phyloP scores from a whole-genome alignment of 2,888 invertebrate genomes.

The Dinocampus coccinellae region DNA sequence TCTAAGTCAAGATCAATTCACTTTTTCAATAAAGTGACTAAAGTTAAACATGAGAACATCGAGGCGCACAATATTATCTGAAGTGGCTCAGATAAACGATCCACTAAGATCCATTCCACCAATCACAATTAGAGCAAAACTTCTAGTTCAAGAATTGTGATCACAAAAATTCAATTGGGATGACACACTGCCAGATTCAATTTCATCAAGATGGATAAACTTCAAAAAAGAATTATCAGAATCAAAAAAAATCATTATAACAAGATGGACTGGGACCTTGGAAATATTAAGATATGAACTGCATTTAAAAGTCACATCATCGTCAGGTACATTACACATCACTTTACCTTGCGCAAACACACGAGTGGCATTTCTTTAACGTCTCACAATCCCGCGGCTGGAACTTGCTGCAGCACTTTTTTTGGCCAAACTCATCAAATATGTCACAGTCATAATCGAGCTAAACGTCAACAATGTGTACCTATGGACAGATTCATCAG shows the following conservation, averaged over 20 bases:
- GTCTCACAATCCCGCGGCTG: constrained; percentile 45
- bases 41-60: too few species aligned
- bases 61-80: too few species aligned
- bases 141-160: background rate
- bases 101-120: background rate
- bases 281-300: constrained; percentile 12
- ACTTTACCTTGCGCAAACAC: constrained; percentile 38
- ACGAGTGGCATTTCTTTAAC: constrained; percentile 43
- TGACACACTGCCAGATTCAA: background rate
- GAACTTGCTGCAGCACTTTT: constrained; percentile 45
- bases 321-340: background rate
- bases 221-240: background rate
- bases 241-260: background rate
- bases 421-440: constrained; percentile 14
- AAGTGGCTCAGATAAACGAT: too few species aligned
- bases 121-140: background rate
- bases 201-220: background rate
- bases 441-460: too few species aligned
- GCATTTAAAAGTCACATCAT: constrained; percentile 23
- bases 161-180: background rate
- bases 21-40: too few species aligned
- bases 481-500: background rate
- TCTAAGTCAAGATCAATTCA: too few species aligned
- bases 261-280: constrained; percentile 4
- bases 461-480: background rate